Percentiles rank a stretch among this genome's conserved stretches.
phyloP scores from a whole-genome alignment of 2,113 vertebrate species.

The Sander vitreus region DNA sequence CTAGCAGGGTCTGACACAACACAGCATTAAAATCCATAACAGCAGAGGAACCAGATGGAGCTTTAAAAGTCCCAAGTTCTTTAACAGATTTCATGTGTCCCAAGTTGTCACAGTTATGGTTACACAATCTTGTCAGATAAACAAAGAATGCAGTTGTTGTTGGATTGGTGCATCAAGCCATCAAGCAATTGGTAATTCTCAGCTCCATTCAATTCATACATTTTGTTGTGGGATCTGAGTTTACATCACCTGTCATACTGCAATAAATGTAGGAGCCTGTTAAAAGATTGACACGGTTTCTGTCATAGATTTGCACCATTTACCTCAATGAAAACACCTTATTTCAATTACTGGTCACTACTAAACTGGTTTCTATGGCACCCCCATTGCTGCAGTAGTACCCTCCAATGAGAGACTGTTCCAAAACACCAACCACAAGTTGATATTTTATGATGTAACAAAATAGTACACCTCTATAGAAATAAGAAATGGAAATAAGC shows the following conservation, averaged over 20 bases:
- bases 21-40: slow-evolving; percentile 47
- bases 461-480: slow-evolving; percentile 70
- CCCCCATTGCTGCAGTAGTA: slow-evolving; percentile 32
- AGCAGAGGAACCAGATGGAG: slow-evolving; percentile 54
- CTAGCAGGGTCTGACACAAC: slow-evolving; percentile 42
- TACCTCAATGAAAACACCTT: slow-evolving; percentile 34
- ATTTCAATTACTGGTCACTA: slow-evolving; percentile 60
- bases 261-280: slow-evolving; percentile 8
- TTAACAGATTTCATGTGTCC: slow-evolving; percentile 30
- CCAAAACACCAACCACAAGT: slow-evolving; percentile 43
- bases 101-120: slow-evolving; percentile 38
- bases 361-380: slow-evolving; percentile 43
- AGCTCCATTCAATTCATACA: slow-evolving; percentile 44
- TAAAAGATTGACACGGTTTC: slow-evolving; percentile 19
- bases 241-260: slow-evolving; percentile 21
- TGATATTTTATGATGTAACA: slow-evolving; percentile 58
- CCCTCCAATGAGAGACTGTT: slow-evolving; percentile 37
- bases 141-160: slow-evolving; percentile 20
- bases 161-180: slow-evolving; percentile 27
- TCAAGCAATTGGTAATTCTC: slow-evolving; percentile 45
- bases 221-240: slow-evolving; percentile 29
- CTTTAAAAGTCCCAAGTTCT: slow-evolving; percentile 17
- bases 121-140: slow-evolving; percentile 20
- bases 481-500: slow-evolving; percentile 44
- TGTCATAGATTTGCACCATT: slow-evolving; percentile 31